Conservation (phyloP, 2,888 invertebrate species). For the Aphelenchoides bicaudatus region DNA sequence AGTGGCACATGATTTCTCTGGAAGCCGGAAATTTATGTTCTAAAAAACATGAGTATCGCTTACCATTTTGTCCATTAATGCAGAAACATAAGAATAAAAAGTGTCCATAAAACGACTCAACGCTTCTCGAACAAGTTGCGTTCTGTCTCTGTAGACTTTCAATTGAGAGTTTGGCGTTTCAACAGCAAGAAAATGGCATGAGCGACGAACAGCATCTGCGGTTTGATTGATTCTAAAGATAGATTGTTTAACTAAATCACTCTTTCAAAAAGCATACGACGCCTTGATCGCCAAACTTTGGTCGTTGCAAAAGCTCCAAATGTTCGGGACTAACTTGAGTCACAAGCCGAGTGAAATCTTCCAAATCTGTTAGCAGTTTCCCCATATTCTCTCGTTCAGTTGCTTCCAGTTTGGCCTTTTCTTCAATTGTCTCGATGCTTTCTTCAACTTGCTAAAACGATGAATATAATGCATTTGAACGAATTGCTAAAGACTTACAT, state of each 20-base stretch:
- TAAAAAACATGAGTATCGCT: conserved; percentile 63
- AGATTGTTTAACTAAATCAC: no score
- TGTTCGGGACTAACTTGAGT: conserved; percentile 48
- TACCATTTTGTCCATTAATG: conserved; percentile 86
- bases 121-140: conserved; percentile 54
- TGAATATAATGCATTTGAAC: neutral
- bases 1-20: conserved; percentile 2
- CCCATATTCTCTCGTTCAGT: conserved; percentile 81
- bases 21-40: neutral
- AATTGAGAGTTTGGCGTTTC: conserved; percentile 34
- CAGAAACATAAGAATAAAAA: conserved; percentile 76
- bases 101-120: conserved; percentile 32
- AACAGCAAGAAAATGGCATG: conserved; percentile 33
- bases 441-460: conserved; percentile 75
- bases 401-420: conserved; percentile 81
- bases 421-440: conserved; percentile 83
- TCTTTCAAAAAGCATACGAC: no score
- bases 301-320: conserved; percentile 43
- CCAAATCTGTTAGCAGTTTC: conserved; percentile 65
- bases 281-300: conserved; percentile 53
- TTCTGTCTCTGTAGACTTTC: conserved; percentile 38
- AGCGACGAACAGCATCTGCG: conserved; percentile 51
- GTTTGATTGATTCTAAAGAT: conserved; percentile 51
- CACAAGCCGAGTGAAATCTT: conserved; percentile 42
- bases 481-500: conserved; percentile 51